These are phyloP conservation scores for Echinops telfairi DNA, from an alignment of 2,113 vertebrate species.

Conservation along the genomic window DNA sequence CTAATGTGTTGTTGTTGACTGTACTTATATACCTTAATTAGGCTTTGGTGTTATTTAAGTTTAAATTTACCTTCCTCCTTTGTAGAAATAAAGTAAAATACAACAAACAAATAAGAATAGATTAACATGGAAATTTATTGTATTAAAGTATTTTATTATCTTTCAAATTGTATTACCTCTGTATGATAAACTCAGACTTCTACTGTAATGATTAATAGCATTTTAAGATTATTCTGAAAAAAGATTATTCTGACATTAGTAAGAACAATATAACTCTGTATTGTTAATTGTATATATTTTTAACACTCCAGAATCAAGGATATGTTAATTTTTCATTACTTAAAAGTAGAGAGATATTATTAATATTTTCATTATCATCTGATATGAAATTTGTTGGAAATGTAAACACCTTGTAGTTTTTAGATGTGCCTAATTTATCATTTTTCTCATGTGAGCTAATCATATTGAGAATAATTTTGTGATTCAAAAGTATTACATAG, in stretches of 20 bases:
- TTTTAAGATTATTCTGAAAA: background rate
- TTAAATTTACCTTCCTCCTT: slow-evolving; percentile 61
- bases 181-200: background rate
- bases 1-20: slow-evolving; percentile 46
- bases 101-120: background rate
- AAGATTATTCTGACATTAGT: background rate
- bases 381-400: slow-evolving; percentile 17
- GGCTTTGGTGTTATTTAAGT: slow-evolving; percentile 25
- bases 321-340: no score
- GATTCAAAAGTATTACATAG: slow-evolving; percentile 15
- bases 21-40: slow-evolving; percentile 35
- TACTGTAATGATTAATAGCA: slow-evolving; percentile 31
- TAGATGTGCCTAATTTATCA: slow-evolving; percentile 25
- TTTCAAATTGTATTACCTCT: no score
- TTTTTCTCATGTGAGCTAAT: slow-evolving; percentile 3
- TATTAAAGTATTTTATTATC: background rate
- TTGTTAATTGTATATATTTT: no score
- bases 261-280: slow-evolving; percentile 3
- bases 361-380: slow-evolving; percentile 7
- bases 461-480: slow-evolving; percentile 56
- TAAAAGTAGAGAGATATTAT: background rate
- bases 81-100: background rate
- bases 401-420: slow-evolving; percentile 33
- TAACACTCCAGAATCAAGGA: no score
- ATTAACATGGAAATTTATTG: slow-evolving; percentile 41